These are phyloP conservation scores for Peromyscus melanophrys DNA, from an alignment of 2,797 vertebrate species.

Conservation along the genomic window DNA sequence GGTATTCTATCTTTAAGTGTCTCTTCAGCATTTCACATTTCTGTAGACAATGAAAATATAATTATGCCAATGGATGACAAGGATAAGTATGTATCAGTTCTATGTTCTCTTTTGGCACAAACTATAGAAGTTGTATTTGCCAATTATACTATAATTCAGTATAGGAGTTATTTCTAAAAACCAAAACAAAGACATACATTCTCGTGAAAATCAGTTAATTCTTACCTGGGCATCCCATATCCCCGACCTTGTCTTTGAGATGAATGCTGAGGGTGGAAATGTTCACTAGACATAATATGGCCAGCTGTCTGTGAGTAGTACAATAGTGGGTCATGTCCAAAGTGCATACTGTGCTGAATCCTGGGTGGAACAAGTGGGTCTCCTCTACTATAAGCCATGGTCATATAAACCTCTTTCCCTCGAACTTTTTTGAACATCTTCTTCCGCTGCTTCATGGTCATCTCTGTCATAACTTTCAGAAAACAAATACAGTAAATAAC, in stretches of 20 bases:
- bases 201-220: conserved; percentile 46
- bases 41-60: conserved; percentile 34
- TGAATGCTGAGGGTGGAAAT: conserved; percentile 90
- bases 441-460: conserved; percentile 92
- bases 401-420: conserved; percentile 93
- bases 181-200: background rate
- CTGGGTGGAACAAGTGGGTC: conserved; percentile 91
- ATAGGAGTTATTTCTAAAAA: conserved; percentile 52
- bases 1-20: conserved; percentile 24
- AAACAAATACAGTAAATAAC: conserved; percentile 67
- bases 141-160: conserved; percentile 13
- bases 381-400: conserved; percentile 90
- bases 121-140: conserved; percentile 36
- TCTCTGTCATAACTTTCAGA: conserved; percentile 88
- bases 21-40: conserved; percentile 43
- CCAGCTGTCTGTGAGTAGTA: conserved; percentile 86
- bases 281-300: conserved; percentile 89
- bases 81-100: background rate
- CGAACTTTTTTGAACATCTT: conserved; percentile 95
- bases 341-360: conserved; percentile 89
- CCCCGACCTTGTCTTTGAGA: conserved; percentile 89
- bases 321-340: conserved; percentile 86
- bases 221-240: conserved; percentile 93
- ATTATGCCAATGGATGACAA: conserved; percentile 18
- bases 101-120: background rate